Evolutionary conservation across 2,888 invertebrate species (phyloP), one percentile per base, ranked within the genome.

Genomic region (Lithophane ornitopus): DNA sequence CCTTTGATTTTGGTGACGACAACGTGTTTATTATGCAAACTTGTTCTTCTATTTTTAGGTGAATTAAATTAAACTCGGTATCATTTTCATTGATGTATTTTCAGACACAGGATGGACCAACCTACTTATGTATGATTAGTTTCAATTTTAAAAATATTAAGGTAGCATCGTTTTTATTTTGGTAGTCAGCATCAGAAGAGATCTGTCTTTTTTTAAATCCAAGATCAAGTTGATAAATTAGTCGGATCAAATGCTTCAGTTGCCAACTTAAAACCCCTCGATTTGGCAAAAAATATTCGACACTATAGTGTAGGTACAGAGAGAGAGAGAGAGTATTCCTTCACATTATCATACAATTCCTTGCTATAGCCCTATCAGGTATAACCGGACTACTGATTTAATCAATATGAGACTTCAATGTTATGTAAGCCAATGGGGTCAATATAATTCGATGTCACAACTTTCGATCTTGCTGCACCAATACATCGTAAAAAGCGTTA

Each of bases 401-500:
- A 83, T 81, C 74, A 74, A 19, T 34, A 19, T 39, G 73, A 71
- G 70, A 39, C 61, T 59, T 76, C 54, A 28, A 76, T 46, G 61
- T 71, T 72, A 76, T 59, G 28, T 39, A 39, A 71, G 46, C 52
- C 70, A 88, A 80, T 28, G 81, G 26, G 87, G 85, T 85, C 83
- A 87, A 70, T 59, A 72, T 26, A 74, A 79, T 70, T 52, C 81
- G 76, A 82, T 80, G 79, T 68, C 74, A 81, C 78, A 82, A 87
- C 86, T 87, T 85, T 88, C 83, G 61, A 82, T 85, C 76, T 81
- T 80, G 49, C 67, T 82, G 72, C 78, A 81, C 74, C 72, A 59
- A 80, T 87, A 86, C 84, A 87, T 83, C 88, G 86, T 87, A 84
- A 78, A 77, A 74, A 82, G 46, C 76, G 44, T 83, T 74, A 83